Evolutionary conservation across 2,888 invertebrate genomes (phyloP).

Genomic region (Melanchra persicariae): DNA sequence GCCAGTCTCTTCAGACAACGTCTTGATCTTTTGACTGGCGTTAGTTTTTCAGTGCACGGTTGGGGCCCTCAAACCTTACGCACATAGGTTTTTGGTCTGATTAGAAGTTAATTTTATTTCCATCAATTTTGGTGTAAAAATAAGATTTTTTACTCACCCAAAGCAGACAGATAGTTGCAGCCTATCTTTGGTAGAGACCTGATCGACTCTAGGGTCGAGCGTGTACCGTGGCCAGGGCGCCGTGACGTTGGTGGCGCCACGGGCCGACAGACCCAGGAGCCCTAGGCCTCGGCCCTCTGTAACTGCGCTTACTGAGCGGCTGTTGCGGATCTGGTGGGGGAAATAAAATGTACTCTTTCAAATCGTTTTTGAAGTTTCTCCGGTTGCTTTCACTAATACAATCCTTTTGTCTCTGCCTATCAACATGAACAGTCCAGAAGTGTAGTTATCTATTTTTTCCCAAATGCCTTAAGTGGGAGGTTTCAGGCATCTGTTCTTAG

Average conservation of each 20-base stretch:
- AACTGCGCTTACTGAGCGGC: slow-evolving; percentile 92
- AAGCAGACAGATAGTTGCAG: slow-evolving; percentile 96
- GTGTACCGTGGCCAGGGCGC: slow-evolving; percentile 97
- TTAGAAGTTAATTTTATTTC: not conserved
- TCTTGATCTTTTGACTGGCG: too few relatives aligned
- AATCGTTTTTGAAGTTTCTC: too few relatives aligned
- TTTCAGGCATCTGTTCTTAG: too few relatives aligned
- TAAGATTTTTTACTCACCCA: slow-evolving; percentile 86
- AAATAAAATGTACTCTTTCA: not conserved
- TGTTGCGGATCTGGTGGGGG: slow-evolving; percentile 79
- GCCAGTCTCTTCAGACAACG: too few relatives aligned
- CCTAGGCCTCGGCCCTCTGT: slow-evolving; percentile 96
- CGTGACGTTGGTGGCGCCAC: slow-evolving; percentile 96
- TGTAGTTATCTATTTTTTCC: too few relatives aligned
- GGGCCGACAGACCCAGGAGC: slow-evolving; percentile 94
- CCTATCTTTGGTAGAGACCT: slow-evolving; percentile 94
- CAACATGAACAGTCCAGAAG: too few relatives aligned
- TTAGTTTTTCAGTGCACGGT: too few relatives aligned
- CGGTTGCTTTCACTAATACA: too few relatives aligned
- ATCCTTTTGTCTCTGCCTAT: too few relatives aligned
- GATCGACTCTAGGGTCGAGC: slow-evolving; percentile 96
- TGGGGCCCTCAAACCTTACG: too few relatives aligned
- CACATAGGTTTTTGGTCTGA: not conserved
- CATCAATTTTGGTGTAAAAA: not conserved
- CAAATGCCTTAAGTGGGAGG: too few relatives aligned